Percentiles rank a stretch among this genome's conserved stretches.
phyloP scores from a whole-genome alignment of 2,888 invertebrate species.

The Acholoe squamosa region DNA sequence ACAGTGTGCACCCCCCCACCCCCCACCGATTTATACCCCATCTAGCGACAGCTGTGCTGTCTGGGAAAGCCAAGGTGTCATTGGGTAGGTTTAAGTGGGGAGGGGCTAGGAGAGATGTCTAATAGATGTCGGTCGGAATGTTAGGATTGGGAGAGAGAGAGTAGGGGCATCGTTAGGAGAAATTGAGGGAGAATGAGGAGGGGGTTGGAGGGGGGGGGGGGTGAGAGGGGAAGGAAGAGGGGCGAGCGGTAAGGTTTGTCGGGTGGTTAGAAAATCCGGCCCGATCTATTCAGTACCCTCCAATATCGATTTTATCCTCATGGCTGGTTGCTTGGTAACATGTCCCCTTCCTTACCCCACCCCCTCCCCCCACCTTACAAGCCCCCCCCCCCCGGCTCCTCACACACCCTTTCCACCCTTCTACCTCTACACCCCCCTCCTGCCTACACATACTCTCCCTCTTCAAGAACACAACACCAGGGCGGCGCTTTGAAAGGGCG shows the following conservation, averaged over 20 bases:
- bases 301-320: conserved; percentile 29
- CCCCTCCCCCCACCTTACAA: not conserved
- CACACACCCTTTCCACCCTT: not conserved
- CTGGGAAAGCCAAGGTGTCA: no score
- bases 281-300: conserved; percentile 18
- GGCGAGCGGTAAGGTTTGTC: no score
- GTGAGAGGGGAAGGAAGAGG: not conserved
- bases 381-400: not conserved
- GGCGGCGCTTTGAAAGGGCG: conserved; percentile 6
- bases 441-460: not conserved
- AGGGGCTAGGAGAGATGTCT: not conserved
- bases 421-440: not conserved
- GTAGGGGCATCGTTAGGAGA: no score
- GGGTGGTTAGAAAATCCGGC: not conserved
- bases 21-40: no score
- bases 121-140: not conserved
- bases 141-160: not conserved
- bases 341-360: not conserved
- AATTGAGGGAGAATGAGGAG: no score
- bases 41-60: no score
- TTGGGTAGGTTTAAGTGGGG: no score
- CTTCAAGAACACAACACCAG: not conserved
- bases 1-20: not conserved
- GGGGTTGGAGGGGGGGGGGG: not conserved
- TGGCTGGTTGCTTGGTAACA: conserved; percentile 41